These are phyloP conservation scores for Macropis europaea DNA, from an alignment of 2,888 invertebrate species.

Conservation along the genomic window DNA sequence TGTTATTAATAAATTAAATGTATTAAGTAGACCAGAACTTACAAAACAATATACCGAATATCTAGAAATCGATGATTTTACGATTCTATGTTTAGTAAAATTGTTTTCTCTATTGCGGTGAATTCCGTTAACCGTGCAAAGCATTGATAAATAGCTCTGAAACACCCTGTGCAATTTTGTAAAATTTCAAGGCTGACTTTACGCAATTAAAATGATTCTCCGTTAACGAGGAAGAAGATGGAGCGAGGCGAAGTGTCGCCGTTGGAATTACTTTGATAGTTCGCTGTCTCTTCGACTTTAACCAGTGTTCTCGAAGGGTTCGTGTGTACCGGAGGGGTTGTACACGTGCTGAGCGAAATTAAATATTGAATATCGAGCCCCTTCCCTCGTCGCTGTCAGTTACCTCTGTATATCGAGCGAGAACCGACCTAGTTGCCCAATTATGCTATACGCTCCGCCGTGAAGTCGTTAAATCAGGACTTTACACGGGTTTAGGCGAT, in stretches of 20 bases:
- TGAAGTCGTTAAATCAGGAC: constrained; percentile 50
- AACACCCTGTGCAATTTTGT: background rate
- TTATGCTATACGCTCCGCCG: constrained; percentile 34
- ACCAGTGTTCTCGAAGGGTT: constrained; percentile 3
- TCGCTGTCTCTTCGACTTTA: background rate
- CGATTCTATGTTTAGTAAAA: too few species aligned
- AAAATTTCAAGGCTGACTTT: too few species aligned
- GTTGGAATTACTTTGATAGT: constrained; percentile 31
- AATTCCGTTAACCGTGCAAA: too few species aligned
- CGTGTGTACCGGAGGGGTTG: constrained; percentile 22
- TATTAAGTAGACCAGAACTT: too few species aligned
- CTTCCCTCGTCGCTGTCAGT: constrained; percentile 21
- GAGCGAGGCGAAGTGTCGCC: background rate
- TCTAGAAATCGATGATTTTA: too few species aligned
- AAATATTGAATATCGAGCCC: constrained; percentile 71
- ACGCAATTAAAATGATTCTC: too few species aligned
- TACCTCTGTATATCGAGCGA: constrained; percentile 37
- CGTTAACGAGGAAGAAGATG: background rate
- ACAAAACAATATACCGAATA: too few species aligned
- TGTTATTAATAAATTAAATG: too few species aligned
- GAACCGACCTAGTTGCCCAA: constrained; percentile 58
- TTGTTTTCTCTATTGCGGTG: too few species aligned
- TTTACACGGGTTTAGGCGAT: constrained; percentile 7
- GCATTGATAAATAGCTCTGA: too few species aligned
- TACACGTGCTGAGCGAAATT: constrained; percentile 61